Evolutionary conservation across 2,888 invertebrate species (phyloP), one percentile per base, ranked within the genome.

Genomic region (Cataglyphis cursor): DNA sequence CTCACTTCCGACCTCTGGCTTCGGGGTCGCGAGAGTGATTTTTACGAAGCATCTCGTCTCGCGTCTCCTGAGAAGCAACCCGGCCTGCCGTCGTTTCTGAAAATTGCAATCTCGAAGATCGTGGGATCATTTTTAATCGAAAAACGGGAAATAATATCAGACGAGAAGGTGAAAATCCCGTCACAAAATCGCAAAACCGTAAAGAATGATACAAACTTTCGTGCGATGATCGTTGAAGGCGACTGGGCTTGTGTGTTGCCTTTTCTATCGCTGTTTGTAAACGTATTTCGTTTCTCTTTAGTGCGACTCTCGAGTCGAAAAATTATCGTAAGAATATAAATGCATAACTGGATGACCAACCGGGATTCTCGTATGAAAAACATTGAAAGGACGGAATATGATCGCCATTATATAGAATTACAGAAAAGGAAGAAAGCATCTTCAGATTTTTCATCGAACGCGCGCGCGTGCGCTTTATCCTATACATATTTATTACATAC

Each of bases 401-500:
- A 38, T 24, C 61, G 59, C 8, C 64, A 64, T 44, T 65, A 51
- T 75, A 35, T 75, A 35, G 54, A 81, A 84, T 81, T 38, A 66
- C 62, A 66, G 68, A 73, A 75, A 87, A 72, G 82, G 76, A 78
- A 74, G 82, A 83, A 84, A 82, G 81, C 78, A 82, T 84, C 81
- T 9, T 62, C 59, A 41, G 57, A 31, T 81, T 73, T 70, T 62
- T 73, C 62, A n/a, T n/a, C 57, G 81, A 74, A 66, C 57, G 72
- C 24, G 38, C 62, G 9, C 31, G 48, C 24, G 21, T 21, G 66
- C 70, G 81, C 61, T 76, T 59, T 68, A 78, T 86, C 68, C 64
- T 70, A 86, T 85, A 85, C 85, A 86, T 89, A 89, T 89, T 89
- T 88, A 89, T 89, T 64, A 48, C 38, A 65, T 41, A 62, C 28